Percentiles rank a stretch among this genome's conserved stretches.
These are phyloP conservation scores for Paedocypris micromegethes DNA, from an alignment of 2,797 vertebrate species.

Conservation along the genomic window DNA sequence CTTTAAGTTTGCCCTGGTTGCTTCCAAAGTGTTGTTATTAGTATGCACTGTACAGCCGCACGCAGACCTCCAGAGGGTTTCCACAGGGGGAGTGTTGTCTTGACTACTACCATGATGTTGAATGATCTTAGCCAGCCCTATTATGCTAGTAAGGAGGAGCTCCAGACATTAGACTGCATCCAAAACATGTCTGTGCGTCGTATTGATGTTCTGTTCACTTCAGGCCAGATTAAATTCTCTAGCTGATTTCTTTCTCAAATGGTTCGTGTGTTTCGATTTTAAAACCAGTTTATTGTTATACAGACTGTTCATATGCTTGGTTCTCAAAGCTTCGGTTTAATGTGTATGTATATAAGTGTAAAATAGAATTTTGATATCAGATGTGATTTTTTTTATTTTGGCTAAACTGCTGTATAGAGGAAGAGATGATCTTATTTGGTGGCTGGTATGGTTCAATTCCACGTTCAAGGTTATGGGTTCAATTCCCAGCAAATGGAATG, in stretches of 20 bases:
- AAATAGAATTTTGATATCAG: no score
- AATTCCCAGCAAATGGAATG: no score
- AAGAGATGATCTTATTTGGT: no score
- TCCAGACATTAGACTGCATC: background rate
- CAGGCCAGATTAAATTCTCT: conserved; percentile 12
- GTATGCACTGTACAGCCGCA: conserved; percentile 67
- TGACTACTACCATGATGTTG: conserved; percentile 23
- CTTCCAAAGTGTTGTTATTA: conserved; percentile 60
- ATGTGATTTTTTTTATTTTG: no score
- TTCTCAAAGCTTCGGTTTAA: no score
- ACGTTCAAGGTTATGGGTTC: no score
- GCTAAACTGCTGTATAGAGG: no score
- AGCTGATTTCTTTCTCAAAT: conserved; percentile 9
- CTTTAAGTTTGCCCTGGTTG: conserved; percentile 63
- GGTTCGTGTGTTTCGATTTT: background rate
- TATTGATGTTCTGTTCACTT: conserved; percentile 28
- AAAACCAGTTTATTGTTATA: no score
- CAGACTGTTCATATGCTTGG: no score
- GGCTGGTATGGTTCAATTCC: no score
- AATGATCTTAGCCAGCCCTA: conserved; percentile 16
- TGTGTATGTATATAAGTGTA: no score
- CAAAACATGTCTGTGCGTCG: conserved; percentile 17
- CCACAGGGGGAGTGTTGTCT: conserved; percentile 65
- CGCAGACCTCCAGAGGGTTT: conserved; percentile 65
- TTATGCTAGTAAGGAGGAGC: conserved; percentile 20